Percentiles rank a stretch among this genome's conserved stretches.
Conservation (phyloP, 1,140 invertebrate genomes). For the Patella vulgata region DNA sequence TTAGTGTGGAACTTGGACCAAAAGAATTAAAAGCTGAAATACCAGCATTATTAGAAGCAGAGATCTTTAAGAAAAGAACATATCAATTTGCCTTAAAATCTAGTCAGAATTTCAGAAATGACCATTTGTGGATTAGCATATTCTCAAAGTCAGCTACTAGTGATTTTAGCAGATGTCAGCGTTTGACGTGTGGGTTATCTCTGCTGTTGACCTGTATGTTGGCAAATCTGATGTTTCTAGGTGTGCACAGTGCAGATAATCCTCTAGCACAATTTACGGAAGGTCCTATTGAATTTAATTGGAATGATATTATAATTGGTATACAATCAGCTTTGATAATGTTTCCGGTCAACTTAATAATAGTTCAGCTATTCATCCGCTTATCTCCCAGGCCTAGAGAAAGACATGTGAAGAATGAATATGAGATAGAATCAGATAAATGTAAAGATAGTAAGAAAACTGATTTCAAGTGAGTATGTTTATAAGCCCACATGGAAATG, state of each 20-base stretch:
- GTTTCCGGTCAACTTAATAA: constrained; percentile 49
- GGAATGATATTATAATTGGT: constrained; percentile 42
- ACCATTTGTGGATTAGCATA: constrained; percentile 57
- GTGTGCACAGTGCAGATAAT: constrained; percentile 40
- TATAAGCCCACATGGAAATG: too few species aligned
- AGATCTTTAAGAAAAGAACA: constrained; percentile 22
- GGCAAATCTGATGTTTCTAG: constrained; percentile 59
- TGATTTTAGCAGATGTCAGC: constrained; percentile 51
- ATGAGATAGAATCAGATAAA: not conserved
- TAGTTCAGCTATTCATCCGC: constrained; percentile 46
- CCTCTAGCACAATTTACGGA: constrained; percentile 32
- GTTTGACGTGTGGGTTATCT: constrained; percentile 55
- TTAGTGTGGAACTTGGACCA: constrained; percentile 38
- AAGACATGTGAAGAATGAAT: too few species aligned
- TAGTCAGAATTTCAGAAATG: constrained; percentile 48
- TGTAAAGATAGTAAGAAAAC: not conserved
- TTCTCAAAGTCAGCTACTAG: constrained; percentile 49
- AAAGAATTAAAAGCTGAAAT: constrained; percentile 18
- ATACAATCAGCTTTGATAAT: constrained; percentile 48
- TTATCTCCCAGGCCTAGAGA: constrained; percentile 10
- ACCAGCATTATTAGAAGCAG: constrained; percentile 38
- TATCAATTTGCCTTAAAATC: constrained; percentile 39
- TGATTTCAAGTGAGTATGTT: not conserved
- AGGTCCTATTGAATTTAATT: constrained; percentile 25
- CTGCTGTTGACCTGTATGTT: constrained; percentile 55